These are phyloP conservation scores for Temnothorax ravouxi DNA, from an alignment of 2,888 invertebrate genomes.

Conservation along the genomic window DNA sequence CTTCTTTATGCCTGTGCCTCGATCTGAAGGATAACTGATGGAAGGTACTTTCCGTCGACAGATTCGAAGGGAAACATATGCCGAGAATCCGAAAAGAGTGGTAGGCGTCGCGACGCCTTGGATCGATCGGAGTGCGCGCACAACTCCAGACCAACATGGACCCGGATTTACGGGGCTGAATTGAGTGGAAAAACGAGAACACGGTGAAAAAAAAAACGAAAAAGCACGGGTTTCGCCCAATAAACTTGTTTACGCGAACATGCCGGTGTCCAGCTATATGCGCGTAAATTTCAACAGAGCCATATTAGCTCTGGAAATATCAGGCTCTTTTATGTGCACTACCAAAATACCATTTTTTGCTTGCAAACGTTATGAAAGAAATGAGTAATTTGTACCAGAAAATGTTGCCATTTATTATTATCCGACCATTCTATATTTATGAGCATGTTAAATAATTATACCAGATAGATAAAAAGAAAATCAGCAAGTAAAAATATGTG, in stretches of 20 bases:
- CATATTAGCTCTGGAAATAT: constrained; percentile 39
- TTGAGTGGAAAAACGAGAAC: constrained; percentile 72
- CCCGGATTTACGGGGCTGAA: constrained; percentile 77
- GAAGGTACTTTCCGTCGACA: constrained; percentile 55
- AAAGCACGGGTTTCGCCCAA: constrained; percentile 55
- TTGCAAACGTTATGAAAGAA: constrained; percentile 20
- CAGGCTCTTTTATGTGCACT: constrained; percentile 21
- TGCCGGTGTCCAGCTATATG: constrained; percentile 38
- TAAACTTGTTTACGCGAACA: constrained; percentile 45
- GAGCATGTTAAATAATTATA: neutral
- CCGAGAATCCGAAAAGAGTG: constrained; percentile 79
- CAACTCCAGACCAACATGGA: constrained; percentile 81
- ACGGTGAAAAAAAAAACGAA: constrained; percentile 58
- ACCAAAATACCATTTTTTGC: constrained; percentile 25
- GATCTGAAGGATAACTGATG: constrained; percentile 22
- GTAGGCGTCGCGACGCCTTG: constrained; percentile 80
- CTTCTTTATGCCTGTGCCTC: neutral
- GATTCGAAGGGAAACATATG: constrained; percentile 77
- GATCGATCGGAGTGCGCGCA: constrained; percentile 83
- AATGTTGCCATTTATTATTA: neutral
- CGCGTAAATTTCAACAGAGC: constrained; percentile 51
- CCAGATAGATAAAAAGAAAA: neutral
- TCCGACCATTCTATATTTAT: neutral
- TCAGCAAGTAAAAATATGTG: neutral
- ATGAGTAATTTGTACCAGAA: neutral